These are phyloP conservation scores for Trichogramma evanescens DNA, from an alignment of 2,888 invertebrate genomes.

Conservation along the genomic window DNA sequence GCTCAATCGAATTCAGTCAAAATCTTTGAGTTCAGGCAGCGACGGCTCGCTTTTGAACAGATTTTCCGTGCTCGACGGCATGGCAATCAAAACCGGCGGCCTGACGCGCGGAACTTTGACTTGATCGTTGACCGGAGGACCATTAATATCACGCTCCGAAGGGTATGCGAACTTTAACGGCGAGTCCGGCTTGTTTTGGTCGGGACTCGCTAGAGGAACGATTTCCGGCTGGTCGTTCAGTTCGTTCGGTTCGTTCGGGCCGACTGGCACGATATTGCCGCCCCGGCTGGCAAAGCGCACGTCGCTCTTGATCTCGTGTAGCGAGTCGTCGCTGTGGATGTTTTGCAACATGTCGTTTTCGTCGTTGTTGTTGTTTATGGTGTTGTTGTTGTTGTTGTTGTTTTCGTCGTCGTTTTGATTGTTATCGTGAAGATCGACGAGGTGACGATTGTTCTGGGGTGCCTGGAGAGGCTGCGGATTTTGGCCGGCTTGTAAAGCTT, in stretches of 20 bases:
- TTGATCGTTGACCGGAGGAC: too few relatives aligned
- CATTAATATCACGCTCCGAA: too few relatives aligned
- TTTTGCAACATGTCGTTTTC: conserved; percentile 4
- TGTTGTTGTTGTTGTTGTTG: conserved; percentile 13
- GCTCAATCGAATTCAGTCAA: too few relatives aligned
- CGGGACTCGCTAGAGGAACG: too few relatives aligned
- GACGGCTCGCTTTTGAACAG: too few relatives aligned
- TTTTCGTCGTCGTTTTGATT: not conserved
- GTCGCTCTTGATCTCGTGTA: conserved; percentile 25
- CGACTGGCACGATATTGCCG: conserved; percentile 36
- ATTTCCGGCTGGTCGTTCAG: conserved; percentile 21
- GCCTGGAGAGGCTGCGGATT: conserved; percentile 35
- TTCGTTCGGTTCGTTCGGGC: conserved; percentile 26
- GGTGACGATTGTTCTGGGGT: conserved; percentile 25
- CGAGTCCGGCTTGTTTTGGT: too few relatives aligned
- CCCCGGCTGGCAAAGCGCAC: conserved; percentile 31
- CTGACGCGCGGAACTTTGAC: too few relatives aligned
- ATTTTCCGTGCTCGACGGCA: too few relatives aligned
- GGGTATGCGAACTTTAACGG: too few relatives aligned
- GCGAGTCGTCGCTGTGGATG: conserved; percentile 7
- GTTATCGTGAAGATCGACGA: conserved; percentile 13
- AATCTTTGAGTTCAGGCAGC: too few relatives aligned
- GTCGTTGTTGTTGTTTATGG: conserved; percentile 14
- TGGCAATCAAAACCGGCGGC: too few relatives aligned
- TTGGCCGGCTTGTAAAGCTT: conserved; percentile 28